A percentile compares a stretch with the other conserved stretches of the same genome.
Evolutionary conservation across 2,113 vertebrate species (phyloP).

Genomic region (Anarhynchus alexandrinus): DNA sequence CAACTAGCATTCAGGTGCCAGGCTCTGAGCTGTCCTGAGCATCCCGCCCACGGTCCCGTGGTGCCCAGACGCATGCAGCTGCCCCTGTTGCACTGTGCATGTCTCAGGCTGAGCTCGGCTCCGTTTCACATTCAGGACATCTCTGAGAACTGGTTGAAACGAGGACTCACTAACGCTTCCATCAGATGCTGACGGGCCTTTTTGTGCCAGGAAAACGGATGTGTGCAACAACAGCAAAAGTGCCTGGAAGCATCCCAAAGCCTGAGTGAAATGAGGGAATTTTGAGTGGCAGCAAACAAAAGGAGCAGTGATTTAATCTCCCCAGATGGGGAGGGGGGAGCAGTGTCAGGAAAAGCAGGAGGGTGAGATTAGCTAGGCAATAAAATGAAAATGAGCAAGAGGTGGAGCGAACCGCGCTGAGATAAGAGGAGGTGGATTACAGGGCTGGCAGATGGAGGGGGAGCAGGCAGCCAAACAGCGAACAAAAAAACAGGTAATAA

Average conservation of each 20-base stretch:
- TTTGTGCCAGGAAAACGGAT: constrained; percentile 49
- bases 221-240: constrained; percentile 42
- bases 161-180: not conserved
- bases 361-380: constrained; percentile 60
- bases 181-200: constrained; percentile 31
- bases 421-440: constrained; percentile 57
- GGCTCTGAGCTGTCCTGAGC: not conserved
- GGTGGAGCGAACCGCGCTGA: constrained; percentile 26
- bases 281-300: constrained; percentile 46
- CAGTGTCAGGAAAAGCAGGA: constrained; percentile 50
- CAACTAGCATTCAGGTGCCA: not conserved
- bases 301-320: constrained; percentile 55
- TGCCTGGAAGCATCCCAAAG: constrained; percentile 49
- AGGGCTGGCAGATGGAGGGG: constrained; percentile 27
- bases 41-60: not conserved
- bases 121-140: not conserved
- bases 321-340: constrained; percentile 41
- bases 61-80: not conserved
- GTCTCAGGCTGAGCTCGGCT: not conserved
- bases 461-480: constrained; percentile 9
- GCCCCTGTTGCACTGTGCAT: not conserved
- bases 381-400: constrained; percentile 61
- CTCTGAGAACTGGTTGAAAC: not conserved
- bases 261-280: constrained; percentile 49
- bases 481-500: constrained; percentile 36